Conservation (phyloP, 2,113 vertebrate genomes). For the Toxotes jaculatrix region DNA sequence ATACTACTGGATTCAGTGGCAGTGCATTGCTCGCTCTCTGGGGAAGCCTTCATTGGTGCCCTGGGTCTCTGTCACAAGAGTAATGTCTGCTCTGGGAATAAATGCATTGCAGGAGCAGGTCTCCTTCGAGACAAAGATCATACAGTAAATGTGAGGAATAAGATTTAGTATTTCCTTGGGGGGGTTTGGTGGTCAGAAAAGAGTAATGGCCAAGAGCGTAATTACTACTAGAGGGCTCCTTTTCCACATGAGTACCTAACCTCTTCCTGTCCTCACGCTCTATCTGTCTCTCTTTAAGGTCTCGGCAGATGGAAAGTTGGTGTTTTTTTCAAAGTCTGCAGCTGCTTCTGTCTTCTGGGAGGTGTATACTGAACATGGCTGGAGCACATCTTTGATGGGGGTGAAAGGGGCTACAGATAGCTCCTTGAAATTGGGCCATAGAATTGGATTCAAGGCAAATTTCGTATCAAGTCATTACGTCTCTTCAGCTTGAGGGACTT, state of each 20-base stretch:
- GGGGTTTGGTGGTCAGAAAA: constrained; percentile 55
- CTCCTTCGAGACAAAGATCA: constrained; percentile 52
- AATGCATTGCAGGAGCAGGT: constrained; percentile 30
- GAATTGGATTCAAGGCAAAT: background rate
- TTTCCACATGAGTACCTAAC: constrained; percentile 59
- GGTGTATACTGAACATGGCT: constrained; percentile 21
- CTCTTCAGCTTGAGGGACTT: background rate
- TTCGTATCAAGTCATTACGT: background rate
- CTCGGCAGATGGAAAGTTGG: constrained; percentile 32
- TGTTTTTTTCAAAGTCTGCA: constrained; percentile 26
- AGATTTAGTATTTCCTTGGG: constrained; percentile 52
- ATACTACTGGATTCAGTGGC: constrained; percentile 31
- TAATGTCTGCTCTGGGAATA: constrained; percentile 56
- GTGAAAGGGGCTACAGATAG: background rate
- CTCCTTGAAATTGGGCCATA: constrained; percentile 5
- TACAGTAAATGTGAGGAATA: constrained; percentile 64
- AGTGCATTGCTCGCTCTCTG: constrained; percentile 33
- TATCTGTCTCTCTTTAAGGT: constrained; percentile 43
- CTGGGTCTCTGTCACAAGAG: constrained; percentile 41
- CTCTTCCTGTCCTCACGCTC: constrained; percentile 22
- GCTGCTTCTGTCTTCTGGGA: constrained; percentile 41
- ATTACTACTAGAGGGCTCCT: constrained; percentile 69
- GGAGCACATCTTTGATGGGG: constrained; percentile 24
- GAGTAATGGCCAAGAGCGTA: constrained; percentile 67
- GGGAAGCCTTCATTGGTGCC: constrained; percentile 55